Percentiles rank a stretch among this genome's conserved stretches.
Evolutionary conservation across 2,797 vertebrate genomes (phyloP).

Genomic region (Argentina silus): DNA sequence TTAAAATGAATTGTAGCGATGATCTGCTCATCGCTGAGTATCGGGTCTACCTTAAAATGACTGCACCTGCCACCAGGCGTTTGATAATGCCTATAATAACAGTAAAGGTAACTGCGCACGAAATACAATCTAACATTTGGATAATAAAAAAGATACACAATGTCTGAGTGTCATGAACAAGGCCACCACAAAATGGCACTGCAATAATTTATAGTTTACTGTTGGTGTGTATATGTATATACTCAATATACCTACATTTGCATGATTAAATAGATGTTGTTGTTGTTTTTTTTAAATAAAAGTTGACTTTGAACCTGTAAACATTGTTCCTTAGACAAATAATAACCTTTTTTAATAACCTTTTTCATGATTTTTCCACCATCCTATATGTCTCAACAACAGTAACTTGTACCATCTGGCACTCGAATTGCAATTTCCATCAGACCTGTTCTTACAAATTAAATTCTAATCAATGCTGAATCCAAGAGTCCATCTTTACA

Average conservation of each 20-base stretch:
- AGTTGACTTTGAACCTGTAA: neutral
- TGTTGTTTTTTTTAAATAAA: neutral
- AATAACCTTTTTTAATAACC: neutral
- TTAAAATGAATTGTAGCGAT: neutral
- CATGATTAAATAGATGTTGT: neutral
- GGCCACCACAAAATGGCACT: neutral
- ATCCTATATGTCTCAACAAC: neutral
- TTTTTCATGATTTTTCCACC: neutral
- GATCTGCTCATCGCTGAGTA: neutral
- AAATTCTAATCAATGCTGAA: conserved; percentile 12
- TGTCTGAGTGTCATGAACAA: neutral
- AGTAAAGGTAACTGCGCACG: neutral
- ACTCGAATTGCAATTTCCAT: conserved; percentile 36
- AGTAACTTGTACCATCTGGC: conserved; percentile 58
- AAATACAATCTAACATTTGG: neutral
- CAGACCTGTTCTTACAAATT: conserved; percentile 13
- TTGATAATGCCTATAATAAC: neutral
- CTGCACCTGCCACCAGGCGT: conserved; percentile 36
- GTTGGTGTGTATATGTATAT: no score
- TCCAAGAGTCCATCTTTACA: neutral
- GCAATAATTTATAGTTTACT: neutral
- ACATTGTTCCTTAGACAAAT: neutral
- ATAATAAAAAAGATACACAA: neutral
- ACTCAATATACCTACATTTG: no score
- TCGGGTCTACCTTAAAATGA: conserved; percentile 47